These are phyloP conservation scores for Cyaniris semiargus DNA, from an alignment of 2,888 invertebrate species.

Conservation along the genomic window DNA sequence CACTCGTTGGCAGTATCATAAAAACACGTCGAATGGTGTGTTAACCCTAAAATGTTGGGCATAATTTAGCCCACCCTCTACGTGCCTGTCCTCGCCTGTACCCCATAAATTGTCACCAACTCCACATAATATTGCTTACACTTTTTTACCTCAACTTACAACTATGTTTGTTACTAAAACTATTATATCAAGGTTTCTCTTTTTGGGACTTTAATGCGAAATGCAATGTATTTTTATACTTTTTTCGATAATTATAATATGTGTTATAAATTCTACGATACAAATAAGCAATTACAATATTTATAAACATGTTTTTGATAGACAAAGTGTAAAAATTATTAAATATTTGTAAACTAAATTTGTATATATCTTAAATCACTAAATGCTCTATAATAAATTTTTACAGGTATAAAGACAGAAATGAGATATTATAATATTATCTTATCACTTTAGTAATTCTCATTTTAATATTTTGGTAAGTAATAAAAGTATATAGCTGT, in stretches of 20 bases:
- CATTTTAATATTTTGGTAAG: too few relatives aligned
- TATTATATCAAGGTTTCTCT: not conserved
- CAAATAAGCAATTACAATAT: too few relatives aligned
- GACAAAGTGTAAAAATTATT: too few relatives aligned
- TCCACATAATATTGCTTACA: slow-evolving; percentile 9
- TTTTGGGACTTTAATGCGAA: not conserved
- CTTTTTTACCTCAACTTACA: slow-evolving; percentile 1
- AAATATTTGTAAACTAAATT: too few relatives aligned
- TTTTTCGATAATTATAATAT: too few relatives aligned
- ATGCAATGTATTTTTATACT: not conserved
- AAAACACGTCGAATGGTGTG: not conserved
- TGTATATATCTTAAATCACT: not conserved
- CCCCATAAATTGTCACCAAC: not conserved
- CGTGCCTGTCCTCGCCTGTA: not conserved
- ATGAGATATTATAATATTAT: too few relatives aligned
- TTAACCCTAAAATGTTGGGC: not conserved
- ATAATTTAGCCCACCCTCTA: slow-evolving; percentile 4
- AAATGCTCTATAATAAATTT: not conserved
- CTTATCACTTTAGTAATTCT: too few relatives aligned
- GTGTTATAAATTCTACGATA: too few relatives aligned
- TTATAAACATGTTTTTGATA: too few relatives aligned
- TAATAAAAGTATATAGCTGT: too few relatives aligned
- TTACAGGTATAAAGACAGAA: not conserved
- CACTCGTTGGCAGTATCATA: not conserved
- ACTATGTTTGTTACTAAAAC: not conserved